Percentiles rank a stretch among this genome's conserved stretches.
Conservation (phyloP, 2,113 vertebrate species). For the Mellivora capensis region DNA sequence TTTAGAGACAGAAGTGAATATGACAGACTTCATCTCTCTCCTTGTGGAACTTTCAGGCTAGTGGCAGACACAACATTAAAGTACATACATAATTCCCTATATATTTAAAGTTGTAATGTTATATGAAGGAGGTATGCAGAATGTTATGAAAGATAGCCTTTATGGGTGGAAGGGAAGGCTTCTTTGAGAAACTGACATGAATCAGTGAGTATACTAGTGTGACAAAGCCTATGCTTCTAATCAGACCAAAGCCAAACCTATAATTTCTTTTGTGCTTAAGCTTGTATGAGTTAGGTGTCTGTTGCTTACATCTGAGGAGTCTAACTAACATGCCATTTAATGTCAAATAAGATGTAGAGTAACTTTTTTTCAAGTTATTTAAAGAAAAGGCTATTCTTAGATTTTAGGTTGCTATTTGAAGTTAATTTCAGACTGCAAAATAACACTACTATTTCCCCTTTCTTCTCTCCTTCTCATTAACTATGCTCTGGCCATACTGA, state of each 20-base stretch:
- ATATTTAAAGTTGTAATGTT: neutral
- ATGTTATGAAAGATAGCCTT: neutral
- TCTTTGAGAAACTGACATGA: neutral
- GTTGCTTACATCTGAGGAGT: neutral
- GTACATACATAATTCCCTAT: neutral
- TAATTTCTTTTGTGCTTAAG: neutral
- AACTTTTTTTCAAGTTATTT: neutral
- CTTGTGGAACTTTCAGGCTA: neutral
- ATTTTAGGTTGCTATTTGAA: neutral
- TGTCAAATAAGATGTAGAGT: neutral
- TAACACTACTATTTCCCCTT: neutral
- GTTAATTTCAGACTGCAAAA: conserved; percentile 1
- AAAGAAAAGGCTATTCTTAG: neutral
- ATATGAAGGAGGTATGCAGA: neutral
- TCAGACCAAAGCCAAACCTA: neutral
- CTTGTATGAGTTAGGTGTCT: neutral
- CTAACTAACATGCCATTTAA: neutral
- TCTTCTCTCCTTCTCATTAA: neutral
- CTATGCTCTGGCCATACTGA: neutral
- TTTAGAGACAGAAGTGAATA: neutral
- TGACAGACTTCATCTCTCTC: neutral
- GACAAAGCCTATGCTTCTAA: neutral
- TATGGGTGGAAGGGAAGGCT: neutral
- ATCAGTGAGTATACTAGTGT: neutral
- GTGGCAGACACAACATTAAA: neutral